Evolutionary conservation across 2,888 invertebrate species (phyloP), one percentile per base, ranked within the genome.

Genomic region (Drosophila austrosaltans): DNA sequence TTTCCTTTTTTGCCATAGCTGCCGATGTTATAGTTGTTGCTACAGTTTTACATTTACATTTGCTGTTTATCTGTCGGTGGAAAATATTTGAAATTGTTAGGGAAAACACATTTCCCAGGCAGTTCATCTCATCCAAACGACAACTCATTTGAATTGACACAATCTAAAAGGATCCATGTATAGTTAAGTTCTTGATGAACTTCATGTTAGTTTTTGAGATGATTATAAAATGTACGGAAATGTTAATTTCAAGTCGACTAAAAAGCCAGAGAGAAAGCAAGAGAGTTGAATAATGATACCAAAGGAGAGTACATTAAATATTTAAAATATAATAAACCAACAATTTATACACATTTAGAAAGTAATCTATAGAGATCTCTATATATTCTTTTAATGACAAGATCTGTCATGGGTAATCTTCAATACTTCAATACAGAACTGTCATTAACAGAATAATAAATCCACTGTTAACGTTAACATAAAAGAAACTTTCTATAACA

Each of bases 31-130:
- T 22, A 65, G 62, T 48, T 44, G 32, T 25, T 48, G 36, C 53
- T 59, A 59, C 69, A 76, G 40, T 72, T 82, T 78, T 76, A 74
- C 79, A 82, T 82, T 79, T 81, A 72, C 78, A 85, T 82, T 83
- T 82, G 79, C 82, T 82, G 78, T 82, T 84, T 85, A 82, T 82
- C 79, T 84, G 73, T 63, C 75, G 74, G 70, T 81, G 84, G 77
- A 76, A 48, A 85, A 86, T 84, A 84, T 82, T 48, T 82, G 82
- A 81, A 82, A 82, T 75, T 78, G 75, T 82, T 76, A 66, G 75
- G 72, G 58, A 66, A 74, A 66, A 62, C 63, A 20, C 58, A 28
- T 42, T 20, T 40, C 48, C 48, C 48, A 48, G 48, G 48, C 22
- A 48, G 20, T 20, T 36, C 36, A 36, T 36, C 36, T 36, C 36